Evolutionary conservation across 2,113 vertebrate genomes (phyloP).

Genomic region (Larimichthys polyactis): DNA sequence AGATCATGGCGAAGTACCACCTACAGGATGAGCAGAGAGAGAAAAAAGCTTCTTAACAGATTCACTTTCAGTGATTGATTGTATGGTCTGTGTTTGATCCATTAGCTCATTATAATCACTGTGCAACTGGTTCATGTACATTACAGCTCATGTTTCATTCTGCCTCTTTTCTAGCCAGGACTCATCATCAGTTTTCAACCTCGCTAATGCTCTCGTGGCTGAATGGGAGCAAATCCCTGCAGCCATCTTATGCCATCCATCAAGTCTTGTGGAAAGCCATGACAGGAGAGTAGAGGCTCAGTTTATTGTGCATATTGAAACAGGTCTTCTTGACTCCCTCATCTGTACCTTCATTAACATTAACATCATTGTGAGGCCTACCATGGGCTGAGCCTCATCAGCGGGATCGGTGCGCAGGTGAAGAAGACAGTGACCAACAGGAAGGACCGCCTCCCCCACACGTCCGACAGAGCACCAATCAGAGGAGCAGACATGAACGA

Average conservation of each 20-base stretch:
- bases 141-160: no score
- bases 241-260: neutral
- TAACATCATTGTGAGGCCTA: slow-evolving; percentile 68
- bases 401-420: slow-evolving; percentile 91
- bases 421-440: slow-evolving; percentile 93
- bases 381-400: slow-evolving; percentile 94
- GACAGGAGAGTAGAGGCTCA: no score
- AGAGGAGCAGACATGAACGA: slow-evolving; percentile 93
- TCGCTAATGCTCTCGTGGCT: neutral
- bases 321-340: neutral
- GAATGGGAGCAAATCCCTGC: neutral
- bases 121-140: neutral
- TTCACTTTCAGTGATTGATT: neutral
- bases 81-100: neutral
- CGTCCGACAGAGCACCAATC: slow-evolving; percentile 91
- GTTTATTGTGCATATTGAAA: neutral
- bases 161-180: no score
- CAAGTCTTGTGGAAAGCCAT: no score
- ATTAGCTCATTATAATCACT: neutral
- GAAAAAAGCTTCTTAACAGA: neutral
- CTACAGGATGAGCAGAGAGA: slow-evolving; percentile 67
- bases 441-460: slow-evolving; percentile 91
- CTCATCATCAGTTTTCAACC: neutral
- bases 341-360: neutral
- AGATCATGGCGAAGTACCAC: slow-evolving; percentile 98